These are phyloP conservation scores for Phalacrocorax aristotelis DNA, from an alignment of 2,113 vertebrate species.

Conservation along the genomic window DNA sequence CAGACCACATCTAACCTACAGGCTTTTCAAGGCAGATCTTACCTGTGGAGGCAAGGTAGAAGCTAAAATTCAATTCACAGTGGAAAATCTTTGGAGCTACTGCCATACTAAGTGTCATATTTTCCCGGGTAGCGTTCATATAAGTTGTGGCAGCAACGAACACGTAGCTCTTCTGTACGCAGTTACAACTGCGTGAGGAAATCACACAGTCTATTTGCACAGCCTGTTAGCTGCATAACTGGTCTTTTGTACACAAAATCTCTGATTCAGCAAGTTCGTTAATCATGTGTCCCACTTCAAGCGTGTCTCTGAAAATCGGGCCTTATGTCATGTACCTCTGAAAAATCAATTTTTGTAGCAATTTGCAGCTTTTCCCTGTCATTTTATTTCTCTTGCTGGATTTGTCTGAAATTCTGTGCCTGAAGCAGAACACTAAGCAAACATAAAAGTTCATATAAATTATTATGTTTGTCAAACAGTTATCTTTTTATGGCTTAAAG, in stretches of 20 bases:
- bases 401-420: background rate
- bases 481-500: background rate
- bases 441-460: background rate
- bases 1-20: background rate
- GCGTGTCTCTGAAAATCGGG: background rate
- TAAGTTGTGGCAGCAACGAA: background rate
- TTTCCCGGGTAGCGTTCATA: rapidly evolving
- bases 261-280: conserved; percentile 59
- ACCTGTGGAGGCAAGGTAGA: background rate
- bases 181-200: background rate
- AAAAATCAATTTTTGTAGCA: background rate
- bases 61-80: background rate
- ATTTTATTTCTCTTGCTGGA: background rate
- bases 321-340: background rate
- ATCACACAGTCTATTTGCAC: conserved; percentile 20
- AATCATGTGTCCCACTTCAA: conserved; percentile 5
- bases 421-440: background rate
- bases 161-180: rapidly evolving
- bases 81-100: background rate
- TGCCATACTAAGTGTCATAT: background rate
- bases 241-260: conserved; percentile 39
- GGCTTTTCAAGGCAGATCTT: background rate
- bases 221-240: conserved; percentile 25
- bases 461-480: background rate
- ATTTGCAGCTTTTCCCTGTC: background rate